Base-by-base conservation (phyloP, 2,113 vertebrate genomes). In the Mesitornis unicolor region DNA sequence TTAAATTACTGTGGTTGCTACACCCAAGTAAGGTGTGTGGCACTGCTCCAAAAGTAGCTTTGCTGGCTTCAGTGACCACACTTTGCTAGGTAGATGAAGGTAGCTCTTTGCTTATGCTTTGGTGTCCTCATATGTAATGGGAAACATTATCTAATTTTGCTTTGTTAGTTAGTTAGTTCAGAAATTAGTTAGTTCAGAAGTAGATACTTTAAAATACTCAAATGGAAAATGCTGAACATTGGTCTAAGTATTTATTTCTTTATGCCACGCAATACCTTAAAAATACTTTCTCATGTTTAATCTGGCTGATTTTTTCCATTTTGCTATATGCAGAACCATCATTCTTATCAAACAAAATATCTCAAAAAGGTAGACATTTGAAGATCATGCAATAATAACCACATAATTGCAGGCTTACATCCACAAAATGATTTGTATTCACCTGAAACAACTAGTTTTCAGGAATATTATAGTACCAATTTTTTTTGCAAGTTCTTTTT, bases 1-100 rank as follows among this genome's bases (percentile, higher is more conserved):
- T 94, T 75, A 81, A 95, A 93, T 96, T 96, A 75, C 80, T 69
- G 22, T 90, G 69, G 96, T 97, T 97, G 96, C 96, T 76, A 89
- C 94, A n/a, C n/a, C n/a, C 16, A 7, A n/a, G 19, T 0, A 0
- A 86, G 25, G 33, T 26, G 14, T 19, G 35, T 42, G 53, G 7
- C 25, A 40, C 24, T 45, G 0, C 69, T 36, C 24, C 61, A 26
- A 50, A 78, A 63, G 28, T 7, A 57, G 8, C 16, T 17, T 40
- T 42, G 54, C 4, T 80, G 84, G 16, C 51, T 50, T 56, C 56
- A 54, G 50, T 67, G 33, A 40, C 57, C n/a, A 36, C 81, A 35
- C 38, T 74, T 70, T 87, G 47, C 35, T 60, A 17, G 22, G 16
- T 0, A 40, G 28, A 10, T 38, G 33, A 78, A 40, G 3, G 31